A percentile compares a stretch with the other conserved stretches of the same genome.
phyloP scores from a whole-genome alignment of 2,113 vertebrate genomes.

The Onychorhynchus coronatus region DNA sequence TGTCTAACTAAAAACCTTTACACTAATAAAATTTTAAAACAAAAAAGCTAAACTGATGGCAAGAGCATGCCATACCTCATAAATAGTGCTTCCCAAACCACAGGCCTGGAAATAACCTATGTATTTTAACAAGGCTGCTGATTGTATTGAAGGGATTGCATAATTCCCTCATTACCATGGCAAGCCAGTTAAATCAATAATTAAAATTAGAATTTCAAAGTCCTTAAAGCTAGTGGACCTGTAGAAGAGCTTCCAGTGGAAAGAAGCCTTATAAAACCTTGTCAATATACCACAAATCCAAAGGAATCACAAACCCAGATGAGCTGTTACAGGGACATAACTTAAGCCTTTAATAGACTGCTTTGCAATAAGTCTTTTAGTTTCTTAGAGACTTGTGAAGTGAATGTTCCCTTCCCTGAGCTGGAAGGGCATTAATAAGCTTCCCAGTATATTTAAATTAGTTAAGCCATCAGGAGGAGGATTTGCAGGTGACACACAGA shows the following conservation, averaged over 20 bases:
- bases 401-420: neutral
- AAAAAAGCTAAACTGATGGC: neutral
- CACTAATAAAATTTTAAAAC: neutral
- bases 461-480: neutral
- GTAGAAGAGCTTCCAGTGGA: neutral
- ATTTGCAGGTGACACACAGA: neutral
- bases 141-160: neutral
- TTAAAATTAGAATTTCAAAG: neutral
- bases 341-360: neutral
- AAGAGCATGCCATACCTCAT: neutral
- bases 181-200: neutral
- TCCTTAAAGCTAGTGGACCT: neutral
- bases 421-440: neutral
- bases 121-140: conserved; percentile 27
- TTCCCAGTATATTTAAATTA: neutral
- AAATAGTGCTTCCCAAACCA: neutral
- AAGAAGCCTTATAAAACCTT: neutral
- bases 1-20: neutral
- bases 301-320: neutral
- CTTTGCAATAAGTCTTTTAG: neutral
- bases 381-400: neutral
- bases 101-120: neutral
- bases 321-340: neutral
- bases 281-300: neutral
- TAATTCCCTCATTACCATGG: conserved; percentile 17